These are phyloP conservation scores for Scaptomyza pallida DNA, from an alignment of 1,140 invertebrate species.

Conservation along the genomic window DNA sequence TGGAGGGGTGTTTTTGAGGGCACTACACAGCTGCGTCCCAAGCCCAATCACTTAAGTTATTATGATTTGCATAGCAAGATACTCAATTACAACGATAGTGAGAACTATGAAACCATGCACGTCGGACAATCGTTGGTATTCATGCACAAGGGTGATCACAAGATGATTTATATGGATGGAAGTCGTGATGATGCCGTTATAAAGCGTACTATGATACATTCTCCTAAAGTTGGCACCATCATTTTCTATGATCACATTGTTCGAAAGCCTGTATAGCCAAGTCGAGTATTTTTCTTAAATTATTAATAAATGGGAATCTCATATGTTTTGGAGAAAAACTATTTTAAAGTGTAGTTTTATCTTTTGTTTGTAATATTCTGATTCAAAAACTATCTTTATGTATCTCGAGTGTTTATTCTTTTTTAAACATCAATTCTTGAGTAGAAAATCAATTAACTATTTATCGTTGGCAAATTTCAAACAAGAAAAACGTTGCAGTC, in stretches of 20 bases:
- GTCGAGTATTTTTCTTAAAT: not conserved
- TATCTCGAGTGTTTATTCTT: too few species aligned
- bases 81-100: slow-evolving; percentile 19
- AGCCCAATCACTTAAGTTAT: slow-evolving; percentile 13
- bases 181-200: not conserved
- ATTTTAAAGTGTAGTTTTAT: too few species aligned
- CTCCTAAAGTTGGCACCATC: not conserved
- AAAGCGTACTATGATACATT: slow-evolving; percentile 8
- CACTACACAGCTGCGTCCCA: slow-evolving; percentile 1
- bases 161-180: slow-evolving; percentile 10
- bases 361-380: too few species aligned
- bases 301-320: not conserved
- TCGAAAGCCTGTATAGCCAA: slow-evolving; percentile 8
- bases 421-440: not conserved
- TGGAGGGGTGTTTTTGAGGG: slow-evolving; percentile 27
- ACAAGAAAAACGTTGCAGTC: too few species aligned
- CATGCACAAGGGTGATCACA: slow-evolving; percentile 28
- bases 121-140: not conserved
- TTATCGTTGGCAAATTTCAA: not conserved
- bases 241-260: slow-evolving; percentile 40
- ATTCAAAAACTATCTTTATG: too few species aligned
- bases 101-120: slow-evolving; percentile 7
- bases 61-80: slow-evolving; percentile 15
- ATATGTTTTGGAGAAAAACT: not conserved
- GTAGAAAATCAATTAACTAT: not conserved